Evolutionary conservation across 1,140 invertebrate species (phyloP), one percentile per base, ranked within the genome.

Genomic region (Chionoecetes opilio): DNA sequence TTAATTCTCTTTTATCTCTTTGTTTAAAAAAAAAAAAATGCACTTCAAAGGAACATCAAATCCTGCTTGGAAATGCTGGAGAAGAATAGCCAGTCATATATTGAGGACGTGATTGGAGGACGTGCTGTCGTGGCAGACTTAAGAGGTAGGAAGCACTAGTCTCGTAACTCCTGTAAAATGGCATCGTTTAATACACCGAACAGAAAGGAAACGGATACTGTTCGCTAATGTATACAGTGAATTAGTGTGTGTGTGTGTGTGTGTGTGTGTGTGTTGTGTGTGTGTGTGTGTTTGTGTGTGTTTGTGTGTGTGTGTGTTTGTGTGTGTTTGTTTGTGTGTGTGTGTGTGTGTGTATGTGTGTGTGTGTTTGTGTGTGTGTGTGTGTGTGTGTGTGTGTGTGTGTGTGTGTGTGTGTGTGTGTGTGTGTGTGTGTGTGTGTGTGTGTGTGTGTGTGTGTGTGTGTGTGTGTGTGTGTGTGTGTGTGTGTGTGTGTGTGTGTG

Each of bases 181-280:
- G 63, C 63, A 75, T 0, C 29, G 21, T 75, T 75, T 75, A 2
- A 75, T 75, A 75, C 63, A 29, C 21, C n/a, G 63, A 75, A 75
- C 63, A 75, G 63, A n/a, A 75, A 75, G 63, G n/a, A 75, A 75
- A 87, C n/a, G 85, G 85, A 87, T 87, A 38, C 85, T 75, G 63
- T 75, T 75, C 63, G 21, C n/a, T 75, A 75, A 75, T 75, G 21
- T 75, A 75, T 75, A 75, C 63, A 75, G 63, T n/a, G n/a, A 75
- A 75, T 75, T 75, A 75, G 63, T 75, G 21, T 75, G 29, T 87
- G 29, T 87, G 29, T 31, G 85, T 34, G 32, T 87, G 85, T 87
- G 85, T 87, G 85, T 91, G 89, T 91, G 89, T 91, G 89, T 53
- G 46, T 91, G 31, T n/a, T 46, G 90, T 91, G 35, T 91, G 89